Base-by-base conservation (phyloP, 2,113 vertebrate genomes). In the Boleophthalmus pectinirostris region DNA sequence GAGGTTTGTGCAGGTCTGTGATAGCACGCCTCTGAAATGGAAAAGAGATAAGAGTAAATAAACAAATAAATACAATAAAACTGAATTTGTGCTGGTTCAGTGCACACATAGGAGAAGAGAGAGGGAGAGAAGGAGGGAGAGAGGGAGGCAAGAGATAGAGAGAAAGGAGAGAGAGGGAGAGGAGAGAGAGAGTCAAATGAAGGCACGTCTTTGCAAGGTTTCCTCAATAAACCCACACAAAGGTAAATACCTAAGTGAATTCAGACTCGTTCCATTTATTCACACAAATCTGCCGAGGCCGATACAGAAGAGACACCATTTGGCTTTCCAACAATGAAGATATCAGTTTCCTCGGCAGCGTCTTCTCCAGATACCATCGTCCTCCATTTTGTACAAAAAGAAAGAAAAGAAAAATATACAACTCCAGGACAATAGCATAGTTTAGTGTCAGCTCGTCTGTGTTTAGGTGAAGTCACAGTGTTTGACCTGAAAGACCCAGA, bases 31-130 rank as follows among this genome's bases (percentile, higher is more conserved):
- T 91, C 84, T 86, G 89, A 92, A 92, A 92, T 90, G 82, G 85
- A 90, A 90, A 90, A 88, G 77, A 91, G 91, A 92, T 92, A 92
- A 92, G 88, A 89, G 87, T 82, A 92, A 92, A 92, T 91, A 92
- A 93, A 92, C 90, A 92, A 88, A 92, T 89, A 90, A 91, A 92
- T 86, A 82, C 80, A 88, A 91, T 92, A 83, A 88, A 90, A 88
- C 82, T 54, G 83, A 90, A 93, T 91, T 93, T 91, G 90, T 91
- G 89, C 90, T 91, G 90, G 82, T 92, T 89, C 89, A 90, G 86
- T 90, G 89, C 88, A 74, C 87, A 88, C 86, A 82, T 78, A 72
- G 83, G 85, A 73, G 79, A 71, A 24, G 74, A 51, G 83, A 73
- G 73, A 58, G 56, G 47, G 66, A 69, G 77, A 0, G 20, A 11